Evolutionary conservation across 2,888 invertebrate genomes (phyloP).

Genomic region (Empis livida): DNA sequence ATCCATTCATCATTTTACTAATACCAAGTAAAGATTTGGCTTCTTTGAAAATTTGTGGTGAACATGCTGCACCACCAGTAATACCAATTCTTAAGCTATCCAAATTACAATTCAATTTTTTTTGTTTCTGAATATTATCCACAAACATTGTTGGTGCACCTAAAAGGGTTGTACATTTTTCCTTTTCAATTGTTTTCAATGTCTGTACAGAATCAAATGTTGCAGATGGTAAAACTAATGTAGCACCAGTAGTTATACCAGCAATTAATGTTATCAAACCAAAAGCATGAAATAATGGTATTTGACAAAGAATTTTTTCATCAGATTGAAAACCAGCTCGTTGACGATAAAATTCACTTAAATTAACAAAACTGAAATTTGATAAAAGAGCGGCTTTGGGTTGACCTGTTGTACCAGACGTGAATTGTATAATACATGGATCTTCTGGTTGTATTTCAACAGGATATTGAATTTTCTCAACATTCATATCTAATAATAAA

Average conservation of each 20-base stretch:
- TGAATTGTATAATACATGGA: conserved; percentile 66
- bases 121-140: conserved; percentile 49
- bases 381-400: conserved; percentile 64
- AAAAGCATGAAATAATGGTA: conserved; percentile 73
- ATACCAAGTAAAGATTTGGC: background rate
- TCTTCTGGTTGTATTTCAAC: conserved; percentile 47
- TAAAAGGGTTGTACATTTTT: conserved; percentile 57
- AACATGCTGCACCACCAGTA: conserved; percentile 61
- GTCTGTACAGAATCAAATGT: conserved; percentile 48
- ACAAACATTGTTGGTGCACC: conserved; percentile 84
- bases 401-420: conserved; percentile 65
- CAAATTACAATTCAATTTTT: conserved; percentile 36
- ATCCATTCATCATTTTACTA: conserved; percentile 37
- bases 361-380: conserved; percentile 65
- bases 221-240: conserved; percentile 46
- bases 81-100: conserved; percentile 42
- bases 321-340: conserved; percentile 24
- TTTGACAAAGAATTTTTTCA: conserved; percentile 42
- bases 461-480: conserved; percentile 14
- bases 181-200: conserved; percentile 48
- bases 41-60: conserved; percentile 39
- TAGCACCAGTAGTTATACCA: conserved; percentile 45
- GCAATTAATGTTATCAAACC: conserved; percentile 53
- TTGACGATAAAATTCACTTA: conserved; percentile 49
- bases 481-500: conserved; percentile 24